Percentiles rank a stretch among this genome's conserved stretches.
Evolutionary conservation across 2,113 vertebrate genomes (phyloP).

Genomic region (Zingel zingel): DNA sequence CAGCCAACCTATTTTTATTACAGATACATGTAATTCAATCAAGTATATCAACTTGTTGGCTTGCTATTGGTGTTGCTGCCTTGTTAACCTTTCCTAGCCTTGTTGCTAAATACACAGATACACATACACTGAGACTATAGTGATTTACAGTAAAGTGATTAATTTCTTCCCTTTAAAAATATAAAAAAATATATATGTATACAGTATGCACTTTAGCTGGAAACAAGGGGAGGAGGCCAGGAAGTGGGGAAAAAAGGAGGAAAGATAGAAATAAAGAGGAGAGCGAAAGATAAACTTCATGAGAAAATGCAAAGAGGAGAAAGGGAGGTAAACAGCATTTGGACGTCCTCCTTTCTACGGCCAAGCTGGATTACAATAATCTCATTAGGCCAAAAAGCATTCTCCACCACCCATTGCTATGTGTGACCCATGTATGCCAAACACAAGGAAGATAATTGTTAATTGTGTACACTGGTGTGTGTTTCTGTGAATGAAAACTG

Average conservation of each 20-base stretch:
- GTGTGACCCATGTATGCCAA: constrained; percentile 47
- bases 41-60: background rate
- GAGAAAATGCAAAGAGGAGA: background rate
- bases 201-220: background rate
- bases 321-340: constrained; percentile 49
- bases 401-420: background rate
- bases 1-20: background rate
- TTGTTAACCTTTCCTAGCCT: too few relatives aligned
- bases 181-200: background rate
- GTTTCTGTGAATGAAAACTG: constrained; percentile 62
- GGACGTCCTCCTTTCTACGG: constrained; percentile 52
- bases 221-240: background rate
- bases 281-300: background rate
- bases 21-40: background rate
- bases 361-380: constrained; percentile 72
- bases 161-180: background rate
- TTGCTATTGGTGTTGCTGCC: background rate
- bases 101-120: too few relatives aligned
- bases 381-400: constrained; percentile 39
- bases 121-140: background rate
- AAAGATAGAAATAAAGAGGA: background rate
- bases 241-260: background rate
- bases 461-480: constrained; percentile 9
- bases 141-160: background rate
- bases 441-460: background rate